phyloP scores from a whole-genome alignment of 2,888 invertebrate genomes.

The Drosophila neoperkinsi region DNA sequence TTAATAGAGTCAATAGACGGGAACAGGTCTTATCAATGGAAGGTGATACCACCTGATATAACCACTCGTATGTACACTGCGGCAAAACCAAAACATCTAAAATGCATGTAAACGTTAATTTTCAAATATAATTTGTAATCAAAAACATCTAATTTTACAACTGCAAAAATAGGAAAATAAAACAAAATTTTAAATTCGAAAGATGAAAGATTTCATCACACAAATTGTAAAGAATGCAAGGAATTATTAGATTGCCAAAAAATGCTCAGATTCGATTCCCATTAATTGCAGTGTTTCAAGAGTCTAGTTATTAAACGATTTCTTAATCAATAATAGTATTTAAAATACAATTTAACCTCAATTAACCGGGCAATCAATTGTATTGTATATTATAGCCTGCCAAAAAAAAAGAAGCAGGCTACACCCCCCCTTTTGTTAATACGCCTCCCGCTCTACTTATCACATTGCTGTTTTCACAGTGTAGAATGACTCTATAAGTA shows the following conservation, averaged over 20 bases:
- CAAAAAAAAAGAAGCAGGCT: neutral
- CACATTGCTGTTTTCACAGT: neutral
- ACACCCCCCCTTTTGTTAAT: neutral
- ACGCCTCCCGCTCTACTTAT: neutral
- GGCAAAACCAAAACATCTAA: neutral
- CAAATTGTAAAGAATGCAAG: neutral
- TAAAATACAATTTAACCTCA: neutral
- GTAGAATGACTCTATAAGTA: constrained; percentile 1
- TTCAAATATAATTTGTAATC: neutral
- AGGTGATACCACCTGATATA: constrained; percentile 13
- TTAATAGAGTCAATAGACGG: constrained; percentile 24
- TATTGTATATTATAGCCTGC: neutral
- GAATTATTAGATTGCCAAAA: neutral
- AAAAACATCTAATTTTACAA: neutral
- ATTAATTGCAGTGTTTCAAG: neutral
- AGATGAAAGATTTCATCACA: neutral
- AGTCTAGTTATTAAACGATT: neutral
- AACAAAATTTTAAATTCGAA: neutral
- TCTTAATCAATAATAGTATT: neutral
- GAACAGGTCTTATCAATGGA: constrained; percentile 20
- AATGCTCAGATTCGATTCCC: neutral
- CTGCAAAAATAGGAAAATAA: neutral
- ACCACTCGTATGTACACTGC: neutral
- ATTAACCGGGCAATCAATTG: neutral
- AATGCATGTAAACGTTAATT: neutral